Evolutionary conservation across 2,888 invertebrate species (phyloP), one percentile per base, ranked within the genome.

Genomic region (Lissonota sp.): DNA sequence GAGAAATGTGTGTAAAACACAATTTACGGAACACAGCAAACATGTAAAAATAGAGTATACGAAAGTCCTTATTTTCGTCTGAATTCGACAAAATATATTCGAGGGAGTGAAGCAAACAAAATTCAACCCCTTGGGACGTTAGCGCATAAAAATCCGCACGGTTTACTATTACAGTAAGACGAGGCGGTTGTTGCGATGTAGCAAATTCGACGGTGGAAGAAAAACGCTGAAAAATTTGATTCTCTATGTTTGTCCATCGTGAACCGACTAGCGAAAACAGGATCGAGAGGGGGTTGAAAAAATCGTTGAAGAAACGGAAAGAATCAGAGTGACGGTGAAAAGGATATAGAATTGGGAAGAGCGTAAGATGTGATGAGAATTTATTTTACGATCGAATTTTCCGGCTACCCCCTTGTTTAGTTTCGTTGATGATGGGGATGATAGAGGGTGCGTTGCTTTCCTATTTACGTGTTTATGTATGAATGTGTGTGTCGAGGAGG

Each of bases 351-450:
- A n/a, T 49, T 42, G 51, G 46, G 55, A 55, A 60, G 42, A 58
- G 10, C 55, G 57, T 72, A 69, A 70, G 74, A 66, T 51, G 55
- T 42, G 37, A 39, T n/a, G 71, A 49, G 40, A 46, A 62, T 67
- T 60, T 72, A 26, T 72, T 80, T 76, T 72, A 72, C 78, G 69
- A 75, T 77, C 58, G 76, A 81, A 79, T 83, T 81, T 81, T 79
- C 71, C 76, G 66, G 66, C 55, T 74, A 70, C 63, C 63, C 63
- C 63, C 60, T 79, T 70, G 26, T 39, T 76, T 79, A 72, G 70
- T 72, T 53, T 40, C 75, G 62, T 74, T 63, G 62, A 64, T 72
- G 80, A 69, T 73, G 76, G 53, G 46, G 10, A 77, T 58, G 80
- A 64, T 46, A 70, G 70, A 57, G 63, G 72, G 72, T 69, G 57